Percentiles rank a stretch among this genome's conserved stretches.
Evolutionary conservation across 2,797 vertebrate genomes (phyloP).

Genomic region (Urocyon cinereoargenteus): DNA sequence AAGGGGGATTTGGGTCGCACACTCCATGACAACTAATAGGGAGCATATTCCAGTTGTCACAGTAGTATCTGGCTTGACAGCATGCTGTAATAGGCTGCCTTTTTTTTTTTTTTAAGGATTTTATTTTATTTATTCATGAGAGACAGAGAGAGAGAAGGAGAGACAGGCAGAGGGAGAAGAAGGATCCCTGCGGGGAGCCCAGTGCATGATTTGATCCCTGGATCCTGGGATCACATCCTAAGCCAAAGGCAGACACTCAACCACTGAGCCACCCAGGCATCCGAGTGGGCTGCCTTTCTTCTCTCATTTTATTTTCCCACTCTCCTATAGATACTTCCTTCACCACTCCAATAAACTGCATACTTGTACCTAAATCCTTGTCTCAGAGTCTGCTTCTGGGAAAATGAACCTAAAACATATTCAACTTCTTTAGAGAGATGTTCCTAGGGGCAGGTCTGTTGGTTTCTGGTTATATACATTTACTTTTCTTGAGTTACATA

Average conservation of each 20-base stretch:
- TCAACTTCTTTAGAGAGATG: background rate
- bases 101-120: too few relatives aligned
- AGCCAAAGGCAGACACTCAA: too few relatives aligned
- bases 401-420: background rate
- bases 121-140: too few relatives aligned
- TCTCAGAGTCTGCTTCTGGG: background rate
- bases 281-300: background rate
- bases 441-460: background rate
- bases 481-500: background rate
- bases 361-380: background rate
- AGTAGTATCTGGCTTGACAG: background rate
- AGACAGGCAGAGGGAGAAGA: too few relatives aligned
- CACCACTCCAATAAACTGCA: background rate
- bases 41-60: rapidly evolving
- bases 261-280: too few relatives aligned
- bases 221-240: too few relatives aligned
- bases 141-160: too few relatives aligned
- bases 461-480: background rate
- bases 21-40: background rate
- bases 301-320: background rate
- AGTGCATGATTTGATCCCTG: too few relatives aligned
- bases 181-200: too few relatives aligned
- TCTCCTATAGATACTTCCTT: background rate
- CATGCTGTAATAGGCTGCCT: too few relatives aligned
- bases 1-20: background rate